Conservation (phyloP, 2,888 invertebrate species). For the Flabesymbios commensalis region DNA sequence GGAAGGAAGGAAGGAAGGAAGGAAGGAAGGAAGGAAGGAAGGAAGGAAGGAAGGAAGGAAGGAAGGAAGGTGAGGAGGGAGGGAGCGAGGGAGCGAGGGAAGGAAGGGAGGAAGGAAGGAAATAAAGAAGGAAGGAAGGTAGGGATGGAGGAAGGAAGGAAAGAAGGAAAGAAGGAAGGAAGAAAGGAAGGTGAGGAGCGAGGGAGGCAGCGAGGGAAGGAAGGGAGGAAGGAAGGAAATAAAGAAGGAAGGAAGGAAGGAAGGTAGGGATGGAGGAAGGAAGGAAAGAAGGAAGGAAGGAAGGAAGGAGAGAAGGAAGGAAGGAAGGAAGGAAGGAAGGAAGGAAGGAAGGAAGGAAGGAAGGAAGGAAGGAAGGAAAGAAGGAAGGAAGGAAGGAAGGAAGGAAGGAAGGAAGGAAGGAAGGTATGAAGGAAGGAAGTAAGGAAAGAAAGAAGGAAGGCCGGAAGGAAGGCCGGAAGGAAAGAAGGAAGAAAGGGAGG, state of each 20-base stretch:
- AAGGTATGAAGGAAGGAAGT: too few relatives aligned
- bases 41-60: too few relatives aligned
- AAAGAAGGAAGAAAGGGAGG: too few relatives aligned
- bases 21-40: too few relatives aligned
- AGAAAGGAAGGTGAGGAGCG: background rate
- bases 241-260: too few relatives aligned
- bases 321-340: background rate
- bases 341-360: background rate
- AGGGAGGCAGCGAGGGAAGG: background rate
- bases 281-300: background rate
- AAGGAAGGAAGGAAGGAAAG: background rate
- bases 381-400: background rate
- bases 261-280: too few relatives aligned
- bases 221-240: background rate
- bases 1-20: too few relatives aligned
- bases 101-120: background rate
- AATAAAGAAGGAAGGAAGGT: background rate
- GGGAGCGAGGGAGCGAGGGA: background rate
- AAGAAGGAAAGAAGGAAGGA: background rate
- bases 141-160: background rate
- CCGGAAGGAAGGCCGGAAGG: too few relatives aligned
- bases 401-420: background rate
- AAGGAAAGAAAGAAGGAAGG: too few relatives aligned
- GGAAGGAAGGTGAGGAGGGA: too few relatives aligned
- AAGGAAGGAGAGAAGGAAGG: background rate